phyloP scores from a whole-genome alignment of 2,888 invertebrate species.

The Apotomis capreana region DNA sequence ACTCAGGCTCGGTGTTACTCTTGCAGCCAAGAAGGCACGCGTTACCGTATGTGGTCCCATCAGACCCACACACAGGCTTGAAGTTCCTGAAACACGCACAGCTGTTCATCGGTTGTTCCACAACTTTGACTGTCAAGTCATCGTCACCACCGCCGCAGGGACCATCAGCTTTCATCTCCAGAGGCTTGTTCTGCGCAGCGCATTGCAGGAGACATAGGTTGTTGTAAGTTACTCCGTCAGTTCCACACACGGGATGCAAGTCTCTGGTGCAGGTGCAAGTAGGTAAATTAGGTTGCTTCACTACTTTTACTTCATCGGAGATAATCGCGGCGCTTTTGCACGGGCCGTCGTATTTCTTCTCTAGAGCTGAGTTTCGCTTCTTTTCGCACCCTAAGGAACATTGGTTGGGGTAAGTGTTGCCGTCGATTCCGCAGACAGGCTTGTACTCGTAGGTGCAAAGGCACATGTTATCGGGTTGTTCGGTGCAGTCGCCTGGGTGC shows the following conservation, averaged over 20 bases:
- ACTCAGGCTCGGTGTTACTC: slow-evolving; percentile 41
- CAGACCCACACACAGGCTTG: slow-evolving; percentile 87
- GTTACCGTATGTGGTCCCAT: slow-evolving; percentile 86
- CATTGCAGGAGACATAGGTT: slow-evolving; percentile 55
- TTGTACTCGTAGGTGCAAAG: slow-evolving; percentile 49
- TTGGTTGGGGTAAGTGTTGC: slow-evolving; percentile 53
- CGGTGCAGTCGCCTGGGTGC: slow-evolving; percentile 44
- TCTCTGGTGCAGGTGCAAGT: slow-evolving; percentile 47
- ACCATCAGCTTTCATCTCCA: slow-evolving; percentile 45
- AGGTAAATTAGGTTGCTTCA: slow-evolving; percentile 36
- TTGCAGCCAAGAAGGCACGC: slow-evolving; percentile 53
- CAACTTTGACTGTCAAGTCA: slow-evolving; percentile 10
- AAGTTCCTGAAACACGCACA: slow-evolving; percentile 45
- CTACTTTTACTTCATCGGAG: slow-evolving; percentile 39
- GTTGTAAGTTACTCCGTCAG: slow-evolving; percentile 52
- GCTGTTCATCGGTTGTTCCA: slow-evolving; percentile 9
- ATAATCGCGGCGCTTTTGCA: slow-evolving; percentile 43
- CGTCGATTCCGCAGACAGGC: slow-evolving; percentile 58
- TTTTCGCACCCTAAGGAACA: slow-evolving; percentile 50
- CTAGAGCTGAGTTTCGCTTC: slow-evolving; percentile 31
- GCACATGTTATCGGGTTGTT: slow-evolving; percentile 38
- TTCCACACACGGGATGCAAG: slow-evolving; percentile 49
- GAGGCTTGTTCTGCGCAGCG: slow-evolving; percentile 45
- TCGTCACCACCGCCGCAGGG: slow-evolving; percentile 36
- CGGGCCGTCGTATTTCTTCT: slow-evolving; percentile 39